Conservation (phyloP, 2,888 invertebrate genomes). For the Scaptomyza parva region DNA sequence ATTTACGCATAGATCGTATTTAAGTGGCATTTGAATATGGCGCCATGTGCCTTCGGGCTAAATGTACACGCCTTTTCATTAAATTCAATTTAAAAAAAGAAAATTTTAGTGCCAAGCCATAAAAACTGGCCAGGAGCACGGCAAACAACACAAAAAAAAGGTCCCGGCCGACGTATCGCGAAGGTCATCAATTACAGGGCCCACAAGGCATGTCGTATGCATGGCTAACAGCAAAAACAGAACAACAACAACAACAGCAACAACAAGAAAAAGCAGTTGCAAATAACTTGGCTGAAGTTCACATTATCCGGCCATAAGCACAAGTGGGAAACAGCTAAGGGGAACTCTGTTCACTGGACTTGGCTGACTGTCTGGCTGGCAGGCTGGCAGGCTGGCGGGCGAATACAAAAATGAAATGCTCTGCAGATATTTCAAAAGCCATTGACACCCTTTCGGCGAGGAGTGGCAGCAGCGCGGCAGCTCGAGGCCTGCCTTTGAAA, state of each 20-base stretch:
- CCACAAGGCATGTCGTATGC: constrained; percentile 62
- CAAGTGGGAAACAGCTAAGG: constrained; percentile 70
- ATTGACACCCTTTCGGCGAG: constrained; percentile 81
- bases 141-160: constrained; percentile 45
- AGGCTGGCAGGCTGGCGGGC: constrained; percentile 39
- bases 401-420: constrained; percentile 72
- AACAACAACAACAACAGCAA: constrained; percentile 34
- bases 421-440: constrained; percentile 80
- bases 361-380: constrained; percentile 1
- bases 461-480: constrained; percentile 37
- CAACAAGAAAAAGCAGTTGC: constrained; percentile 61
- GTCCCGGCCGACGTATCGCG: constrained; percentile 71
- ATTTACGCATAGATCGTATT: constrained; percentile 41
- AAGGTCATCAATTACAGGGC: constrained; percentile 77
- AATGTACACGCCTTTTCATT: constrained; percentile 73
- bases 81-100: constrained; percentile 75
- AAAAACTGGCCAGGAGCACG: constrained; percentile 61
- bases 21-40: constrained; percentile 74
- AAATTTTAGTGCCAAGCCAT: constrained; percentile 77
- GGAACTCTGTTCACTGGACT: constrained; percentile 13
- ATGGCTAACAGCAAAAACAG: constrained; percentile 50
- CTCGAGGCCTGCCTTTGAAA: constrained; percentile 78
- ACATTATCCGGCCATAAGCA: constrained; percentile 76
- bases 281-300: constrained; percentile 76
- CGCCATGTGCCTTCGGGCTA: constrained; percentile 50